Conservation (phyloP, 2,797 vertebrate species). For the Cirrhinus molitorella region DNA sequence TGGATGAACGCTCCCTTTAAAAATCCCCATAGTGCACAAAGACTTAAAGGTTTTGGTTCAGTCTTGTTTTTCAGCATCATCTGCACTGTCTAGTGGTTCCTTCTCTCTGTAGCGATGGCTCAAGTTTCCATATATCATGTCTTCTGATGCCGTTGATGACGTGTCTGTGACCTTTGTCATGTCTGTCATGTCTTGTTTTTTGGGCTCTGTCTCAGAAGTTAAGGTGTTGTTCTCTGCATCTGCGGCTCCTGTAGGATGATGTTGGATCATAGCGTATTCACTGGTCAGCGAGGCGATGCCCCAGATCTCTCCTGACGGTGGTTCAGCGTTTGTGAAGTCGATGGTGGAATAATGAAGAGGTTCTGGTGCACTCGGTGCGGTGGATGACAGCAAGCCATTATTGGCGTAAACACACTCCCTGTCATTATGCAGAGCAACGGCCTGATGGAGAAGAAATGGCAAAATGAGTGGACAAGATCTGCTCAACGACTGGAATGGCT, state of each 20-base stretch:
- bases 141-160: not conserved
- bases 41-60: not conserved
- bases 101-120: not conserved
- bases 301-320: not conserved
- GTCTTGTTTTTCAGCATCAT: not conserved
- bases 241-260: not conserved
- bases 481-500: too few relatives aligned
- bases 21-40: not conserved
- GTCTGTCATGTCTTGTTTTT: not conserved
- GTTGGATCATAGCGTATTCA: not conserved
- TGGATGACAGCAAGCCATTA: not conserved
- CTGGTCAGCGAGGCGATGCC: not conserved
- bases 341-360: slow-evolving; percentile 26
- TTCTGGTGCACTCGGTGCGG: not conserved
- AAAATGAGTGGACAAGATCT: not conserved
- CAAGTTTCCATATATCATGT: not conserved
- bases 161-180: not conserved
- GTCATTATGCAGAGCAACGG: not conserved
- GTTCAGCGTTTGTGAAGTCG: not conserved
- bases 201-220: not conserved
- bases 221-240: not conserved
- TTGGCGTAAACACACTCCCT: not conserved
- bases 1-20: too few relatives aligned
- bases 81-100: not conserved
- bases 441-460: slow-evolving; percentile 4